Base-by-base conservation (phyloP, 2,888 invertebrate genomes). In the Limnephilus auricula region DNA sequence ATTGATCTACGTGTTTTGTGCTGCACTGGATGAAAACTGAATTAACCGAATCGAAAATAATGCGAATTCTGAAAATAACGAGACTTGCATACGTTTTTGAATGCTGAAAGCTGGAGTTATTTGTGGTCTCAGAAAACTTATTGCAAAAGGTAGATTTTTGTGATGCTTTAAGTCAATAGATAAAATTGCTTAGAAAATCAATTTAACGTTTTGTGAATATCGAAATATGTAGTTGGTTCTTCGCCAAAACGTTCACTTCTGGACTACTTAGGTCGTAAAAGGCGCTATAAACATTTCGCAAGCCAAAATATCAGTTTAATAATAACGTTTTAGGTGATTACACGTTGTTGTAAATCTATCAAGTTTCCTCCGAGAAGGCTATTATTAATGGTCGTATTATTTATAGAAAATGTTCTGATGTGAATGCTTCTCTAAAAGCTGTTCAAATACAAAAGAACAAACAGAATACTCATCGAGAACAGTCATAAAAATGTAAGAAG, bases 31-130 rank as follows among this genome's bases (percentile, higher is more conserved):
- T 45, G 82, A 89, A 80, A 89, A 80, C 34, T 79, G 88, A 34
- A 88, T 88, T 88, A 88, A 78, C 85, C 85, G 85, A 85, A 40
- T 85, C 85, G 85, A 37, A 30, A 85, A 40, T 85, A 85, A 85
- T 2, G 10, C 85, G 40, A 2, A 13, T 40, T 30, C 45, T 40
- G 37, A 40, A 34, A 40, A 85, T 34, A 82, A 82, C 82, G 34
- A 65, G 65, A 25, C 25, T 1, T n/a, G 65, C 5, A 6, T 25
- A 65, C 9, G 25, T 9, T 65, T 65, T 65, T 25, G 65, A 65
- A 65, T 65, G 65, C 25, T n/a, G 65, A 65, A 65, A 25, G 65
- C 65, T 25, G 65, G 25, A 65, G 25, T 65, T 65, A 65, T 65
- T 25, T n/a, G 13, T 65, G 9, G 25, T 5, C 65, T 25, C 6